A percentile compares a stretch with the other conserved stretches of the same genome.
Evolutionary conservation across 2,113 vertebrate species (phyloP).

Genomic region (Sylvicapra grimmia): DNA sequence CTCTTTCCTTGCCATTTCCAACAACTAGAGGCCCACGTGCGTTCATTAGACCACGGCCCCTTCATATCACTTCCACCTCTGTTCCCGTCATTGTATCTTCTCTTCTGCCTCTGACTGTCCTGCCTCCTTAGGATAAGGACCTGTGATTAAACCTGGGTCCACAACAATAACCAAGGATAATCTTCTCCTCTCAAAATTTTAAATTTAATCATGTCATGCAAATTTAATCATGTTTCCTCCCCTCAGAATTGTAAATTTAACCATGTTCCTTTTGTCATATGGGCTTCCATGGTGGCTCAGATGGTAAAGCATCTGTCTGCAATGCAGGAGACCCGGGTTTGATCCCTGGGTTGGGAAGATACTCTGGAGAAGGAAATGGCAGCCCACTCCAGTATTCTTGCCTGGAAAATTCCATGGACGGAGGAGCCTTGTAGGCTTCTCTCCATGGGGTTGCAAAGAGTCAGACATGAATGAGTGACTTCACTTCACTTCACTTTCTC

Average conservation of each 20-base stretch:
- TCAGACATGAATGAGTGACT: too few relatives aligned
- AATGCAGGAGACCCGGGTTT: too few relatives aligned
- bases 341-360: too few relatives aligned
- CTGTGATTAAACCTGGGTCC: background rate
- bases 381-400: too few relatives aligned
- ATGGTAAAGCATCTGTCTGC: too few relatives aligned
- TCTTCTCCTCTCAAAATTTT: background rate
- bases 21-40: background rate
- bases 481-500: background rate
- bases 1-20: background rate
- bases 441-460: too few relatives aligned
- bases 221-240: background rate
- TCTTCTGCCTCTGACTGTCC: background rate
- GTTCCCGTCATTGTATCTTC: background rate
- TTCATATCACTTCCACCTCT: background rate
- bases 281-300: too few relatives aligned
- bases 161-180: background rate
- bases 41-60: rapidly evolving
- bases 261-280: background rate
- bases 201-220: background rate
- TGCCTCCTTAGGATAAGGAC: background rate
- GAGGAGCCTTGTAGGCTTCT: too few relatives aligned
- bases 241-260: background rate
- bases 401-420: too few relatives aligned
- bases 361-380: too few relatives aligned